Base-by-base conservation (phyloP, 2,113 vertebrate genomes). In the Alethe castanea region DNA sequence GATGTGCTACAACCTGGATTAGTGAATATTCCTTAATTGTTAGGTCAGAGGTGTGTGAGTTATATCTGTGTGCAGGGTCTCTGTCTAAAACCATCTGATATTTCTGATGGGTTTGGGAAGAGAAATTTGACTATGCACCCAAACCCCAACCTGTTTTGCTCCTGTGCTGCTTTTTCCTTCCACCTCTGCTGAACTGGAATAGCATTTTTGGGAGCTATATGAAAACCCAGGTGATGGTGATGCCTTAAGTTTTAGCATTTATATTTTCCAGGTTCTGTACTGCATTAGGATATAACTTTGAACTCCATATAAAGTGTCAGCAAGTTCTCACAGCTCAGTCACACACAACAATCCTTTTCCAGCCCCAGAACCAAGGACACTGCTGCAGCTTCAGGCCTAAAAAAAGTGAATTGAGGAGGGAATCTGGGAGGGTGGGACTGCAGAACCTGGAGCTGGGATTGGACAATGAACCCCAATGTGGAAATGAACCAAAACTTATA, bases 1-100 rank as follows among this genome's bases (percentile, higher is more conserved):
- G 31, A 81, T 25, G 22, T 29, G 56, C 20, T 52, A 28, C 38
- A 59, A 0, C 6, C 48, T 40, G 26, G 11, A 25, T 26, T 25
- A 53, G 7, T 15, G 28, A 33, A 13, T 65, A 3, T 57, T 73
- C n/a, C 36, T 33, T 42, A 1, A 23, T 54, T 3, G 4, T 18
- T 18, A 9, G 31, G 1, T 70, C 56, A 10, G 3, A 5, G 28
- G 8, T 18, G 25, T 38, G 36, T 36, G 36, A 31, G 6, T 45
- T 83, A 14, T 1, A 3, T 28, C 24, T 22, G 8, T 13, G 2
- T 48, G 1, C 8, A 12, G 31, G 5, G 1, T 76, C 5, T 73
- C 36, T 65, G 1, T 29, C n/a, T 19, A 40, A 57, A 90, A 25
- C 40, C 40, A 44, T 8, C 57, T 17, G 28, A 1, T 56, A 50